phyloP scores from a whole-genome alignment of 2,797 vertebrate genomes.

The Babyrousa celebensis region DNA sequence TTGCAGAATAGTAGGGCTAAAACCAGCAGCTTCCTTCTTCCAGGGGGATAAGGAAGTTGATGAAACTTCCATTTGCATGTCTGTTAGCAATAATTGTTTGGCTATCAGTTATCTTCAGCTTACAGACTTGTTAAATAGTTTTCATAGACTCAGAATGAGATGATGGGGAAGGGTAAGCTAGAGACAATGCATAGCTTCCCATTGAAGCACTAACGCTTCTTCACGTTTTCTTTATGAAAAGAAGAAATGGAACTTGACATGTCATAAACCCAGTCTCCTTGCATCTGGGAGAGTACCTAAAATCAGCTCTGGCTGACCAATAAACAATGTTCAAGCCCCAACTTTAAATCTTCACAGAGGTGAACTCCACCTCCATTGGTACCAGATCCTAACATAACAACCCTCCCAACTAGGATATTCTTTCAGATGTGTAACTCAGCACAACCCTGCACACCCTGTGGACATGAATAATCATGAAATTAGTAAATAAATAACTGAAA shows the following conservation, averaged over 20 bases:
- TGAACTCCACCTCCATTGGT: neutral
- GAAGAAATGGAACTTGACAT: conserved; percentile 43
- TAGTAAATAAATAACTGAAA: conserved; percentile 58
- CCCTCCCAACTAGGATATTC: conserved; percentile 46
- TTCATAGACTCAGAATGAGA: neutral
- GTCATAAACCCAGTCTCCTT: conserved; percentile 8
- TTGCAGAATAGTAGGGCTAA: neutral
- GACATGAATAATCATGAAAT: conserved; percentile 67
- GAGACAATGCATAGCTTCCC: neutral
- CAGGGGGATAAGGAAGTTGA: neutral
- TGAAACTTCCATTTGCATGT: neutral
- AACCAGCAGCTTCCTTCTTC: neutral
- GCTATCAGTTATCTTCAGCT: neutral
- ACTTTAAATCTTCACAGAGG: conserved; percentile 35
- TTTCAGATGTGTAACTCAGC: conserved; percentile 44
- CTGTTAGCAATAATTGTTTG: neutral
- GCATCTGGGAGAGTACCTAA: neutral
- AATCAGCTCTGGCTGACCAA: neutral
- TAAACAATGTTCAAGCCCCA: conserved; percentile 1
- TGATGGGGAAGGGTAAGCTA: neutral
- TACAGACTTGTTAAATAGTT: conserved; percentile 25
- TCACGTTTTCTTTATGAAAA: conserved; percentile 25
- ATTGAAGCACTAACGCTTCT: conserved; percentile 2
- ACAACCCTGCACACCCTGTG: neutral
- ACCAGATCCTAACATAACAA: conserved; percentile 2